phyloP scores from a whole-genome alignment of 2,888 invertebrate genomes.

The Pasiphila rectangulata region DNA sequence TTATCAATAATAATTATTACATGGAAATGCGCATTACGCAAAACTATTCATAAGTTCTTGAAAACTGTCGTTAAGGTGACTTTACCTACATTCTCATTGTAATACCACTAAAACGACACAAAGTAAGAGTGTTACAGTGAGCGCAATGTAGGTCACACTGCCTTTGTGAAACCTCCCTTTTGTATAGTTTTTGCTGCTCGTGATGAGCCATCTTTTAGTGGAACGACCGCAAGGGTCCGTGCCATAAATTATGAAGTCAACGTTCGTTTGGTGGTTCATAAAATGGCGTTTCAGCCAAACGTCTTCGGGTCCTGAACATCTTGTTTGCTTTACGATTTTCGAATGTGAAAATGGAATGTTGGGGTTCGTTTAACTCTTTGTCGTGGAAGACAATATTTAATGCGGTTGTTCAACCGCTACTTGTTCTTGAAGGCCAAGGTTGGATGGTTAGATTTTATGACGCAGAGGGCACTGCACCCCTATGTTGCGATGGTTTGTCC shows the following conservation, averaged over 20 bases:
- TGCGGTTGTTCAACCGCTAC: no score
- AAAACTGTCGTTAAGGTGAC: constrained; percentile 10
- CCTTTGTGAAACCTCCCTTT: constrained; percentile 59
- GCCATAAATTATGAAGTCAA: constrained; percentile 39
- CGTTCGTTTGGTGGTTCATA: constrained; percentile 33
- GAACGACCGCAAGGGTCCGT: constrained; percentile 47
- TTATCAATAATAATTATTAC: no score
- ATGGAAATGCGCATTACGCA: no score
- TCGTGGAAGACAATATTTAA: no score
- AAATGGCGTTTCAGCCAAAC: constrained; percentile 24
- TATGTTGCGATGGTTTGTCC: no score
- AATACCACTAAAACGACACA: constrained; percentile 47
- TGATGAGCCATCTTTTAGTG: constrained; percentile 49
- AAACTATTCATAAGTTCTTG: background rate
- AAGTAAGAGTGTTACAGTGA: constrained; percentile 63
- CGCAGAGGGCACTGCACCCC: no score
- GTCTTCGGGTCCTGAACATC: constrained; percentile 17
- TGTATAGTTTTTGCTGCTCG: constrained; percentile 61
- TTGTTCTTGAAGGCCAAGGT: no score
- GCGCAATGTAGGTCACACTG: constrained; percentile 59
- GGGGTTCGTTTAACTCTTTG: background rate
- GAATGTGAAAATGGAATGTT: background rate
- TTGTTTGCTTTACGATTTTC: constrained; percentile 17
- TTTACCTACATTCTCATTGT: constrained; percentile 34
- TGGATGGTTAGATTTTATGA: no score